Evolutionary conservation across 2,113 vertebrate species (phyloP), one percentile per base, ranked within the genome.

Genomic region (Psammodynastes pulverulentus): DNA sequence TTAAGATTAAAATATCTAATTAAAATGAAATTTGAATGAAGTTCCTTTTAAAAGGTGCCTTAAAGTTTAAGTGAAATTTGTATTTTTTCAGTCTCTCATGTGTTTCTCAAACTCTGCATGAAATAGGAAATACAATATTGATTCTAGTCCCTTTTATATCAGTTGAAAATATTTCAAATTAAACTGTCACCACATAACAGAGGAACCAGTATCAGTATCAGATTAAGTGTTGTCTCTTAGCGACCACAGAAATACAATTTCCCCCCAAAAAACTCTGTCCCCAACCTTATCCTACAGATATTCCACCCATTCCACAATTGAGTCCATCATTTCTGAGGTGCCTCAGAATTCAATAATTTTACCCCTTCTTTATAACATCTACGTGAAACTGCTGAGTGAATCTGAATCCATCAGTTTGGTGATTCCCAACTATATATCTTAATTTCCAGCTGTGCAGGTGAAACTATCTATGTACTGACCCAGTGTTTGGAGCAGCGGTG

Each of bases 81-180:
- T 89, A n/a, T 56, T 67, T 58, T 88, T 91, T 29, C 23, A 34
- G 88, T 53, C 53, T 10, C 10, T 93, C 92, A 91, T 89, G 1
- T 95, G 94, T 91, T 92, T 94, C 89, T 92, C 54, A 26, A 49
- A 48, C 53, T 0, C 72, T 84, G 79, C 62, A 94, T 87, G 0
- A 9, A 91, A 91, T 92, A 72, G 86, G 92, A 54, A 89, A 29
- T 53, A 23, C 91, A 53, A 84, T 24, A 51, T 9, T 21, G 4
- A 58, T 8, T 88, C 91, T 87, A 84, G 84, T 67, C 12, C 86
- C 8, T 58, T 0, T 95, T 90, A 89, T 1, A 56, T 12, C 4
- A 2, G 91, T 89, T 9, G 21, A 19, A 85, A 1, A 10, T 93
- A 58, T 15, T 34, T 90, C 52, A 85, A 12, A 7, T 91, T 86